Evolutionary conservation across 2,888 invertebrate genomes (phyloP), one percentile per base, ranked within the genome.

Genomic region (Archips xylosteana): DNA sequence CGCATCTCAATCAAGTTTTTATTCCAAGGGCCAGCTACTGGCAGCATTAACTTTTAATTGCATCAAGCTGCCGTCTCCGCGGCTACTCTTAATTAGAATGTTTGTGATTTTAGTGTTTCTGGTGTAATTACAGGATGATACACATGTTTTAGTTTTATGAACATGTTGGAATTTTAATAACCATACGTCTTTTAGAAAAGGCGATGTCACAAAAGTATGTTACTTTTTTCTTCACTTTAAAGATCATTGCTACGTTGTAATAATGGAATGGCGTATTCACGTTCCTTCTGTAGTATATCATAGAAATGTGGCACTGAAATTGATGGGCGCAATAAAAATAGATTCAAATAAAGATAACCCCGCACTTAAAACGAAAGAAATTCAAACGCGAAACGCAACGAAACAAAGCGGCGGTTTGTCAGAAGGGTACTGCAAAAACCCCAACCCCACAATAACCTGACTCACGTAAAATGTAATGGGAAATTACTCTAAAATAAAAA

Each of bases 401-500:
- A 83, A 84, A 83, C 81, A 83, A 81, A 81, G 80, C 79, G 78
- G 77, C 77, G 79, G 81, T 81, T 83, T 82, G 85, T 83, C 86
- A 87, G 12, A 76, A 79, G 78, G 69, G 71, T 69, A 71, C 45
- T 74, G 65, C 74, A 84, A 85, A 90, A 90, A 86, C 82, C 78
- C 79, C 84, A 54, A 87, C 91, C 92, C 91, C 89, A 89, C 89
- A 85, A 87, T 82, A 83, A 83, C 81, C 82, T 81, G 85, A 83
- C 85, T 90, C 91, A 89, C 90, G 90, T 89, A 91, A 89, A 89
- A 89, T 88, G 91, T 91, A 91, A 92, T 91, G 89, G 89, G 88
- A 91, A 91, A 92, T 91, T 91, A 91, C 91, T 91, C 87, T 91
- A 92, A 91, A 91, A 91, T 91, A 91, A 90, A 91, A 83, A 83